Evolutionary conservation across 2,113 vertebrate genomes (phyloP), one percentile per base, ranked within the genome.

Genomic region (Microtus montanus): DNA sequence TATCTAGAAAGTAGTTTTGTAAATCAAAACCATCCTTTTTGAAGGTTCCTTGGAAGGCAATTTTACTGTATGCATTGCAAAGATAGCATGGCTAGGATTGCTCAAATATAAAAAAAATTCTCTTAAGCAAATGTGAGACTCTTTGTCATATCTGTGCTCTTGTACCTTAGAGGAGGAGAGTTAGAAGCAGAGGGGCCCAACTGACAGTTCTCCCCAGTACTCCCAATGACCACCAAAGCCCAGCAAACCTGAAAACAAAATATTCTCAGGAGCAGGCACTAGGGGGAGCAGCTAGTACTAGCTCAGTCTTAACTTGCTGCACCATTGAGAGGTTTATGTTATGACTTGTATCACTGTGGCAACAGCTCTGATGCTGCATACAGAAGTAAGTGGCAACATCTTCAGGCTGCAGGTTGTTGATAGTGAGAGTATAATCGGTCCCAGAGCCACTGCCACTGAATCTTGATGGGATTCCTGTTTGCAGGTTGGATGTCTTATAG

Each of bases 11-110:
- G 26, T 13, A 47, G 44, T 77, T 30, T 8, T 13, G 13, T 77
- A 17, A 52, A 35, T 79, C 20, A 52, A 35, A 79, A 35, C 6
- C 52, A 28, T 54, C 30, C 12, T 54, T 35, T 30, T 35, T 8
- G 77, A 33, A 8, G 30, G 20, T 19, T 35, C 17, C 8, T 35
- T 79, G 6, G 47, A 20, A 4, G 47, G 0, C 0, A 0, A 2
- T 79, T 54, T 52, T 52, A 20, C 4, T 54, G 30, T 35, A 35
- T 35, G 4, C 4, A 35, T 54, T 20, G 4, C 17, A 35, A 22
- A 33, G 30, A 54, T 12, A 54, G 10, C 17, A 78, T 8, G 33
- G 28, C 26, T 9, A 33, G 75, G 7, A 52, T 20, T 19, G 33
- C 30, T 33, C 30, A 79, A 79, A 79, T 19, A 54, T 22, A 54